Evolutionary conservation across 2,888 invertebrate genomes (phyloP), one percentile per base, ranked within the genome.

Genomic region (Leucophora obtusa): DNA sequence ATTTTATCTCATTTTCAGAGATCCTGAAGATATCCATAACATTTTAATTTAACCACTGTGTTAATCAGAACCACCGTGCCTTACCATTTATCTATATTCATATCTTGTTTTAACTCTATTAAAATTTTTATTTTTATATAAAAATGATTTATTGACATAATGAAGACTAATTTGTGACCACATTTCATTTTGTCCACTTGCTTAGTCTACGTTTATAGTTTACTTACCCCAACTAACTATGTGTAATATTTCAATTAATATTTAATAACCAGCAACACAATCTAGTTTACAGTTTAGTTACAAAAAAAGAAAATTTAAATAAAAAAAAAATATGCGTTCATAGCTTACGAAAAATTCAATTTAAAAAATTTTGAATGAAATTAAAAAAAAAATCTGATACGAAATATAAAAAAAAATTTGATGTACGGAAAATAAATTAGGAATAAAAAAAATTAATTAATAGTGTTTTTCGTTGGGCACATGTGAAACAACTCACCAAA

Each of bases 101-200:
- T 43, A 53, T 54, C 18, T 17, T 68, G 54, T 74, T 4, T 4
- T 1, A 59, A 60, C 60, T 71, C 50, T 18, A 79, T 74, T 62
- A 60, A 71, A 71, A 68, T 54, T 21, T 56, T 50, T 66, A 54
- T 54, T 58, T 68, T 80, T 72, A 70, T 59, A 68, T 21, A 79
- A 77, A n/a, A 79, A 86, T 85, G 85, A 86, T 87, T 87, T 87
- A 87, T 86, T 84, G 85, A 83, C 83, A 84, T 87, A 86, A 87
- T 87, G 83, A 86, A 86, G 85, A 86, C 86, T 87, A 87, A 87
- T 87, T 87, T 85, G 84, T 60, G 82, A 68, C 82, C 79, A 83
- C 83, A 76, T 84, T 80, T 85, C 81, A 83, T 79, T 79, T 82
- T 82, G 51, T 47, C 38, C 35, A 70, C 10, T 47, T 17, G 6